These are phyloP conservation scores for Acanthurus tractus DNA, from an alignment of 2,797 vertebrate genomes.

Conservation along the genomic window DNA sequence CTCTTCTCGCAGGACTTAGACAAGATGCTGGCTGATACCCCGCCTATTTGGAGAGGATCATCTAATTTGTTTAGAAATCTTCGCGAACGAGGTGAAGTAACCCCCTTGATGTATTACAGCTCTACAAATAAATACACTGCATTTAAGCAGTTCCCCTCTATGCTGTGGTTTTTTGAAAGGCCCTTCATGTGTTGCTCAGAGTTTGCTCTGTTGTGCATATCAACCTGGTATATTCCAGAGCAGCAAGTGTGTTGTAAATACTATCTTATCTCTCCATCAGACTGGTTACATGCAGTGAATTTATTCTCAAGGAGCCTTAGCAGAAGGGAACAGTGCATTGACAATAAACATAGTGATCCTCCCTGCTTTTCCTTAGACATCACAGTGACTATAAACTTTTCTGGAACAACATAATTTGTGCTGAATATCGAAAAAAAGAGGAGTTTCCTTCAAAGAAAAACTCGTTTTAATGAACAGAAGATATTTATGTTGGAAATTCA, in stretches of 20 bases:
- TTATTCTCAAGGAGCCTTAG: constrained; percentile 65
- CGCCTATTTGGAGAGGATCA: constrained; percentile 96
- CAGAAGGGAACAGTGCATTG: constrained; percentile 10
- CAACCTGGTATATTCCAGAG: constrained; percentile 24
- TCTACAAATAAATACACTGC: constrained; percentile 30
- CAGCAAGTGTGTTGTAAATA: constrained; percentile 65
- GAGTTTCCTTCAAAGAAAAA: background rate
- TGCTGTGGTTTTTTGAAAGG: constrained; percentile 28
- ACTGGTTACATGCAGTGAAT: constrained; percentile 62
- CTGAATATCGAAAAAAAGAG: background rate
- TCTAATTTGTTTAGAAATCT: constrained; percentile 95
- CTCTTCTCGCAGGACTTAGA: constrained; percentile 90
- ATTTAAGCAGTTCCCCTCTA: constrained; percentile 36
- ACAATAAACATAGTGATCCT: constrained; percentile 22
- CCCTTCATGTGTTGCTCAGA: constrained; percentile 4
- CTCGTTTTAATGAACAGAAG: background rate
- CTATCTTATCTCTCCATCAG: constrained; percentile 76
- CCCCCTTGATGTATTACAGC: constrained; percentile 2
- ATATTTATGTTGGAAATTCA: background rate
- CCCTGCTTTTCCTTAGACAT: background rate
- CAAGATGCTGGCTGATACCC: constrained; percentile 92
- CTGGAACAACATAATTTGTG: background rate
- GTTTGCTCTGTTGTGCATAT: constrained; percentile 16
- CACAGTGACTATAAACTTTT: background rate
- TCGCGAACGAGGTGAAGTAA: constrained; percentile 88